phyloP scores from a whole-genome alignment of 2,113 vertebrate species.

The Nettapus auritus region DNA sequence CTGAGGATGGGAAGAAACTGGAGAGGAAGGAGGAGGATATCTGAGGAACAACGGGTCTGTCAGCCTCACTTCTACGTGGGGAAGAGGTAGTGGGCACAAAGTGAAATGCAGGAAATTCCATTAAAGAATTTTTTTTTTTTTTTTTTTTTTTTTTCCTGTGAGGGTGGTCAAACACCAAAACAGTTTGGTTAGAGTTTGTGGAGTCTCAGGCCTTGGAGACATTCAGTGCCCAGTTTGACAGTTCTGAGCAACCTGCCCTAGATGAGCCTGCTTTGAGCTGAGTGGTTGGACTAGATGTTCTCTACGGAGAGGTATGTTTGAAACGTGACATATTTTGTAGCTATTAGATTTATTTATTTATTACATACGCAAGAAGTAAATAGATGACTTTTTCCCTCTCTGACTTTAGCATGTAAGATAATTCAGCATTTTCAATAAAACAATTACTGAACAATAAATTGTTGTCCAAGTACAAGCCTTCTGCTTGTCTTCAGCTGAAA shows the following conservation, averaged over 20 bases:
- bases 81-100: not conserved
- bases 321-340: not conserved
- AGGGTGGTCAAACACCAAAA: not conserved
- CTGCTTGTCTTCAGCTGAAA: not conserved
- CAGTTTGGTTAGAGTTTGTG: not conserved
- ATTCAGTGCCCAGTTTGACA: not conserved
- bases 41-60: not conserved
- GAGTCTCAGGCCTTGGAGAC: not conserved
- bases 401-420: not conserved
- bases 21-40: not conserved
- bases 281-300: not conserved
- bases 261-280: not conserved
- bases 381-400: not conserved
- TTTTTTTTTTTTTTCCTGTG: not conserved
- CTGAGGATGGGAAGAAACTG: not conserved
- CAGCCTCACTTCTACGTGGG: not conserved
- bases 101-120: not conserved
- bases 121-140: not conserved
- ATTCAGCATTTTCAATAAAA: not conserved
- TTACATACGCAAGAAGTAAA: not conserved
- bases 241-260: not conserved
- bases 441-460: not conserved
- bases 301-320: not conserved
- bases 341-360: not conserved
- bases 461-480: not conserved